Evolutionary conservation across 1,140 invertebrate species (phyloP), one percentile per base, ranked within the genome.

Genomic region (Pentalonia nigronervosa): DNA sequence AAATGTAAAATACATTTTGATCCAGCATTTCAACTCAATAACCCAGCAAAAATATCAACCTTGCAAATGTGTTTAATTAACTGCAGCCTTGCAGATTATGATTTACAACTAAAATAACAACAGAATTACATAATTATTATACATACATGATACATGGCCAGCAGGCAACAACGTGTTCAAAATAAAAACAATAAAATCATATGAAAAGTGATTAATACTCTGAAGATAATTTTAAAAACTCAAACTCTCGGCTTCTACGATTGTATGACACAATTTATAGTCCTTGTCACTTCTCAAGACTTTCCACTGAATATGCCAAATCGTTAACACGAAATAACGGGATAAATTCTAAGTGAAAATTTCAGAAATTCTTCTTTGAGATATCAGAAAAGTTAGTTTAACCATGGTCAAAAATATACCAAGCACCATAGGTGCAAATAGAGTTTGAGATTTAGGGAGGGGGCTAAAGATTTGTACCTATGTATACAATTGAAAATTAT

Each of bases 31-130:
- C 30, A 67, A 76, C 60, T 76, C 60, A 76, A 76, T 76, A 1
- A n/a, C 14, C 60, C 0, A 17, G 14, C 60, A 76, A 76, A n/a
- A 60, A 17, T 76, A n/a, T n/a, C n/a, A 76, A n/a, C 60, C 60
- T 76, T 76, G 60, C 60, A 17, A 76, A 20, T 76, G 4, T 76
- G n/a, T n/a, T 76, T n/a, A 76, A 67, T 76, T 76, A 14, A 76
- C 4, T 76, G 4, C 4, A n/a, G n/a, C 25, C 11, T 67, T 67
- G 4, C 30, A 17, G 60, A 30, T 76, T 76, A n/a, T 9, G 17
- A 76, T 76, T 67, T 76, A 76, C n/a, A 76, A 76, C 60, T 76
- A 76, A 76, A 76, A 76, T n/a, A 76, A 76, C 14, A 76, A 76
- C 60, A 76, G 7, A 76, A 50, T 50, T 50, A 50, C 25, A 30